Percentiles rank a stretch among this genome's conserved stretches.
Evolutionary conservation across 2,797 vertebrate species (phyloP).

Genomic region (Rachycentron canadum): DNA sequence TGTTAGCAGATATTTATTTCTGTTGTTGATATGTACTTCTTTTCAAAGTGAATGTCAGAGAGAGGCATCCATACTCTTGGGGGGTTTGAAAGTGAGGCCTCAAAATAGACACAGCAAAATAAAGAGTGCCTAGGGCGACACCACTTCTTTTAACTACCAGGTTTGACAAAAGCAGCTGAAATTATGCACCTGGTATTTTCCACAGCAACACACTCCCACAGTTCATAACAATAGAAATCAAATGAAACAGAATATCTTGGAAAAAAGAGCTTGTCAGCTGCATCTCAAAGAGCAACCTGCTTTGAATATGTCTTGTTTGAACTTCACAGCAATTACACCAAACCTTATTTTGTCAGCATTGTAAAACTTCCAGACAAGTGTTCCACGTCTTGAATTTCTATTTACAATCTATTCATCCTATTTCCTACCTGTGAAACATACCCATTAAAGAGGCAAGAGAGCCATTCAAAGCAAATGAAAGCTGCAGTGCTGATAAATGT

Average conservation of each 20-base stretch:
- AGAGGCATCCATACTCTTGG: constrained; percentile 33
- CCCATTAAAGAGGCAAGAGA: constrained; percentile 29
- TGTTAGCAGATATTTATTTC: constrained; percentile 66
- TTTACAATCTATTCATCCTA: constrained; percentile 10
- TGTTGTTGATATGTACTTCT: constrained; percentile 37
- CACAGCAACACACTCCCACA: constrained; percentile 52
- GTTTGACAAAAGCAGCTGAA: constrained; percentile 63
- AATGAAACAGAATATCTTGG: constrained; percentile 49
- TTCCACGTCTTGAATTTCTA: constrained; percentile 5
- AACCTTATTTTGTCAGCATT: constrained; percentile 70
- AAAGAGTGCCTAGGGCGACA: neutral
- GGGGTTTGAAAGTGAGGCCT: constrained; percentile 46
- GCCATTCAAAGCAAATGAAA: constrained; percentile 40
- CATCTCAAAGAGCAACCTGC: constrained; percentile 64
- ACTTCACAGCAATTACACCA: constrained; percentile 63
- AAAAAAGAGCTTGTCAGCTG: constrained; percentile 56
- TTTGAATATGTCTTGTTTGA: constrained; percentile 70
- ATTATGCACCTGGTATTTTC: constrained; percentile 72
- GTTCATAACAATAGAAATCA: constrained; percentile 70
- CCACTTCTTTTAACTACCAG: constrained; percentile 54
- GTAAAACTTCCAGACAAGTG: constrained; percentile 41
- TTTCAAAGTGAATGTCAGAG: constrained; percentile 51
- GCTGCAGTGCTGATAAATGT: constrained; percentile 9
- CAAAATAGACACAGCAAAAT: constrained; percentile 31
- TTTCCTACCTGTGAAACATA: neutral